phyloP scores from a whole-genome alignment of 2,888 invertebrate species.

The Cosmopolites sordidus region DNA sequence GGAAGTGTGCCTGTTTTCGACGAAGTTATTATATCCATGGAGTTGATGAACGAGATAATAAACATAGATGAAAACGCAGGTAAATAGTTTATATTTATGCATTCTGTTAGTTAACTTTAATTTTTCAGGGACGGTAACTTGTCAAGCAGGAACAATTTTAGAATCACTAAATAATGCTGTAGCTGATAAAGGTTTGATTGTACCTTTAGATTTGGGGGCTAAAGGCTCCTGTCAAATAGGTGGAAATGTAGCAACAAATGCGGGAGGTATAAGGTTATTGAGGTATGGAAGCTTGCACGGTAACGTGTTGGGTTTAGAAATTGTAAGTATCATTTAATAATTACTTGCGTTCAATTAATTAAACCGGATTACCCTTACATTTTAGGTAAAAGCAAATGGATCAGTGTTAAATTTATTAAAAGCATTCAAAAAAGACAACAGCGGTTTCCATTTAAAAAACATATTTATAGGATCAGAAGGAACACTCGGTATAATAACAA shows the following conservation, averaged over 20 bases:
- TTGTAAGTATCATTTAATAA: constrained; percentile 55
- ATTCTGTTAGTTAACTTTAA: neutral
- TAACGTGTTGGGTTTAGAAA: constrained; percentile 85
- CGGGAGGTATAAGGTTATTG: constrained; percentile 86
- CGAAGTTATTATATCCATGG: constrained; percentile 83
- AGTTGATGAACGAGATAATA: constrained; percentile 79
- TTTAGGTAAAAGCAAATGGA: constrained; percentile 77
- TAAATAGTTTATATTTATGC: constrained; percentile 39
- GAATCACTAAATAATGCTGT: constrained; percentile 76
- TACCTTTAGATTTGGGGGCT: constrained; percentile 94
- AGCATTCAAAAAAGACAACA: constrained; percentile 91
- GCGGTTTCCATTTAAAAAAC: constrained; percentile 94
- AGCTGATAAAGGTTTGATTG: constrained; percentile 68
- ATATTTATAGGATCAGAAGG: constrained; percentile 97
- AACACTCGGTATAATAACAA: constrained; percentile 89
- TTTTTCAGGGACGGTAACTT: constrained; percentile 63
- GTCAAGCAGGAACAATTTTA: constrained; percentile 88
- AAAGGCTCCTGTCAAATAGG: constrained; percentile 94
- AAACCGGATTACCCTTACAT: no score
- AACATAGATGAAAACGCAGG: constrained; percentile 78
- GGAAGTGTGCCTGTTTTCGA: constrained; percentile 95
- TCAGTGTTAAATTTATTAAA: constrained; percentile 79
- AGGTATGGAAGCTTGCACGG: constrained; percentile 93
- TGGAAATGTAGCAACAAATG: constrained; percentile 93
- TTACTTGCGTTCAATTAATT: neutral